Base-by-base conservation (phyloP, 2,797 vertebrate species). In the Acanthis flammea region DNA sequence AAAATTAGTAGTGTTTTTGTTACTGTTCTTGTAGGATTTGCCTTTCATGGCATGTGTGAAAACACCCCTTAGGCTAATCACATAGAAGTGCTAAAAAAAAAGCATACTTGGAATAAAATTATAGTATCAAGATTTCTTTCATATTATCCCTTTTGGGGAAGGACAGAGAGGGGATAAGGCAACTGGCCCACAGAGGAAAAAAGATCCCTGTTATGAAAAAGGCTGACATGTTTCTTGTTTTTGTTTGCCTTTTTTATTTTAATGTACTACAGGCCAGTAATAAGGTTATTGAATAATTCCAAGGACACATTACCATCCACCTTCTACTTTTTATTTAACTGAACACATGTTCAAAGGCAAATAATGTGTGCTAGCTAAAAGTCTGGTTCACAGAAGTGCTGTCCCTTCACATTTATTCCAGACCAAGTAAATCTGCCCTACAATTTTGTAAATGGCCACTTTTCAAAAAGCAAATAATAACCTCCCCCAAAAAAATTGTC, bases 1-100 rank as follows among this genome's bases (percentile, higher is more conserved):
- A 63, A 85, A 84, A 83, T 55, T 68, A 57, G n/a, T 18, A 35
- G 18, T 35, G 9, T 61, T 92, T 93, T 87, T 94, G 17, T 68
- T 75, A 35, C 17, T 27, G 28, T 74, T 55, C 66, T 66, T 86
- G 62, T 78, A 75, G 57, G 7, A 50, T 84, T 86, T 90, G n/a
- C 14, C n/a, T 79, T 94, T 92, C 53, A 41, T 66, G 42, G 50
- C 31, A n/a, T 54, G 44, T 71, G 23, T 85, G 82, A 78, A 88
- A 81, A n/a, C n/a, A 82, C 5, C 53, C 48, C 55, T 86, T 74
- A 68, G 78, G 75, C 45, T 94, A 84, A 85, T 74, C 48, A 47
- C 35, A 57, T 5, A 44, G 21, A 82, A 58, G 6, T 53, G 50
- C 10, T 63, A 48, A 72, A 61, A 37, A 45, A 39, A 47, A 24